Conservation (phyloP, 2,888 invertebrate species). For the Caenorhabditis sulstoni region DNA sequence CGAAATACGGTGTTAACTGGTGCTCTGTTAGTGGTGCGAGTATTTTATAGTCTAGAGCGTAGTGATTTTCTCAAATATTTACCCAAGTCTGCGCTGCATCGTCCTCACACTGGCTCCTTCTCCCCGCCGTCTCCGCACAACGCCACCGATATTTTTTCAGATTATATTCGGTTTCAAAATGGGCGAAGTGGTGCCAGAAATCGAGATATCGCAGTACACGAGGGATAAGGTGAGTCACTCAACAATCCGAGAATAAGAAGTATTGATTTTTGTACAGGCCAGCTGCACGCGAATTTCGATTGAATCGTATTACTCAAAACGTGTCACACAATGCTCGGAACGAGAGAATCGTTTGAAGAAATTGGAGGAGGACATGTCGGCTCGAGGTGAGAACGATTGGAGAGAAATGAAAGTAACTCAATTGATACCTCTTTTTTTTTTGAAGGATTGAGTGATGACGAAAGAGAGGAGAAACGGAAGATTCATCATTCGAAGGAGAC, state of each 20-base stretch:
- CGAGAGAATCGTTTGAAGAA: slow-evolving; percentile 87
- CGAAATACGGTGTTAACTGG: neutral
- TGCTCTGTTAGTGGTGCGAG: neutral
- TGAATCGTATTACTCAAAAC: slow-evolving; percentile 98
- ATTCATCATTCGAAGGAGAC: slow-evolving; percentile 99
- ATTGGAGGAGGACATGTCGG: slow-evolving; percentile 95
- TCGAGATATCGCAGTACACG: slow-evolving; percentile 73
- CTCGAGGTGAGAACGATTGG: slow-evolving; percentile 88
- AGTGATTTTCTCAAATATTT: slow-evolving; percentile 40
- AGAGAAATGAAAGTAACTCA: no score
- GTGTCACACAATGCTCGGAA: slow-evolving; percentile 93
- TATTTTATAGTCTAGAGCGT: slow-evolving; percentile 34
- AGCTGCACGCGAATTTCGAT: slow-evolving; percentile 96
- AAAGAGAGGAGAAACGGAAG: slow-evolving; percentile 92
- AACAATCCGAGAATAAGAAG: neutral
- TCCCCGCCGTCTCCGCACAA: neutral
- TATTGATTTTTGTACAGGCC: slow-evolving; percentile 57
- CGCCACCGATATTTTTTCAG: neutral
- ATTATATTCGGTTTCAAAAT: slow-evolving; percentile 2
- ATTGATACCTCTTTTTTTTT: no score
- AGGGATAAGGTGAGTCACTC: slow-evolving; percentile 68
- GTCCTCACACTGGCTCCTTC: slow-evolving; percentile 4
- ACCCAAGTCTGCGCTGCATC: slow-evolving; percentile 19
- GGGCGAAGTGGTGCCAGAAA: slow-evolving; percentile 48
- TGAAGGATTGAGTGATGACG: slow-evolving; percentile 72